Percentiles rank a stretch among this genome's conserved stretches.
phyloP scores from a whole-genome alignment of 2,113 vertebrate genomes.

The Antennarius striatus region DNA sequence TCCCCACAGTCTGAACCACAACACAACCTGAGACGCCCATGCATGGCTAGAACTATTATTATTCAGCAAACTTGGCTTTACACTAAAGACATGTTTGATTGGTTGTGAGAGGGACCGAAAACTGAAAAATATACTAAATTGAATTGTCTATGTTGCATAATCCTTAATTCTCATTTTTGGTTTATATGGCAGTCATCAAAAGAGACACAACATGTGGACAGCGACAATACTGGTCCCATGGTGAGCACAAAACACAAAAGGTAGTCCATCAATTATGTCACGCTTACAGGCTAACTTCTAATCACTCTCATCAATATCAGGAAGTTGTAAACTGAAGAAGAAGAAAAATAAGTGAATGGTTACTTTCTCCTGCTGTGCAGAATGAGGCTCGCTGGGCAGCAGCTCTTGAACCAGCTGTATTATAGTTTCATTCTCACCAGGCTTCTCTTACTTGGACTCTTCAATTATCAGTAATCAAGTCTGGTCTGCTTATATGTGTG shows the following conservation, averaged over 20 bases:
- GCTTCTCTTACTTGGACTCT: too few relatives aligned
- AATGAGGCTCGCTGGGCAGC: neutral
- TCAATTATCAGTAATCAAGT: neutral
- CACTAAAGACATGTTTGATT: too few relatives aligned
- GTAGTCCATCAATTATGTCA: constrained; percentile 1
- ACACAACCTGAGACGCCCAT: constrained; percentile 48
- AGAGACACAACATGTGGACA: too few relatives aligned
- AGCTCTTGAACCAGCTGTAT: neutral
- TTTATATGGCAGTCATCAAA: too few relatives aligned
- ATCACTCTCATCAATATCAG: neutral
- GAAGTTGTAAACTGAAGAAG: constrained; percentile 1
- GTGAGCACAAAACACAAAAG: too few relatives aligned
- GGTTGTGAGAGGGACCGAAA: too few relatives aligned
- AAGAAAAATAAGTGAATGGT: neutral
- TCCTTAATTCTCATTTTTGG: too few relatives aligned
- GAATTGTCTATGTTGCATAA: too few relatives aligned
- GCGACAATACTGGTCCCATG: too few relatives aligned
- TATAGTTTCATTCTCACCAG: too few relatives aligned
- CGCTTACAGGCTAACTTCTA: neutral
- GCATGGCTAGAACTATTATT: constrained; percentile 22
- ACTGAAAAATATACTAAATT: too few relatives aligned
- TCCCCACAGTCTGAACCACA: constrained; percentile 49
- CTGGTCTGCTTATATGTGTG: constrained; percentile 20
- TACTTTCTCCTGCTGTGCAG: neutral
- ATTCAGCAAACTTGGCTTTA: constrained; percentile 19